phyloP scores from a whole-genome alignment of 2,113 vertebrate genomes.

The Gambusia affinis region DNA sequence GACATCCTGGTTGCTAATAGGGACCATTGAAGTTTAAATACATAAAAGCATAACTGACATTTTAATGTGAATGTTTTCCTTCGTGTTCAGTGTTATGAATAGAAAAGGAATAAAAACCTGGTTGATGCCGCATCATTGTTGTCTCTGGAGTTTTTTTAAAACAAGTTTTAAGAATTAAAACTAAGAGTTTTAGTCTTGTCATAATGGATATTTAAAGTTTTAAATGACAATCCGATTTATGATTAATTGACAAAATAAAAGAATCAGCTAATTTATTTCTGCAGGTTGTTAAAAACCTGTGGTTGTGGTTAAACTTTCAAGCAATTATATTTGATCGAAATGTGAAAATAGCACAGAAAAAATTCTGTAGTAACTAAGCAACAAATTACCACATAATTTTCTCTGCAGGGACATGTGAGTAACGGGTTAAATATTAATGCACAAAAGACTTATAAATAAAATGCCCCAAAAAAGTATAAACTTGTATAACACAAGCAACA shows the following conservation, averaged over 20 bases:
- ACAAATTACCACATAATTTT: no score
- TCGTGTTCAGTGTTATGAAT: neutral
- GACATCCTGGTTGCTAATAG: neutral
- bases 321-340: no score
- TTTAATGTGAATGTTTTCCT: neutral
- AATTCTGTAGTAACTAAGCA: no score
- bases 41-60: neutral
- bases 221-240: neutral
- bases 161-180: no score
- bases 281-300: neutral
- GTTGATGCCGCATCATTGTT: neutral
- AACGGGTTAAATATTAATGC: no score
- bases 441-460: no score
- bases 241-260: neutral
- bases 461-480: no score
- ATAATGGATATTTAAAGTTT: neutral
- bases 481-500: no score
- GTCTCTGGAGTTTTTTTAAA: neutral
- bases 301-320: neutral
- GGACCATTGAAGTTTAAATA: neutral
- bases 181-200: no score
- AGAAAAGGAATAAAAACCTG: neutral
- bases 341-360: no score
- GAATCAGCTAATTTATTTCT: neutral
- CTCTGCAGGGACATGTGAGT: no score